Base-by-base conservation (phyloP, 2,888 invertebrate genomes). In the Sphaerophoria rueppellii region DNA sequence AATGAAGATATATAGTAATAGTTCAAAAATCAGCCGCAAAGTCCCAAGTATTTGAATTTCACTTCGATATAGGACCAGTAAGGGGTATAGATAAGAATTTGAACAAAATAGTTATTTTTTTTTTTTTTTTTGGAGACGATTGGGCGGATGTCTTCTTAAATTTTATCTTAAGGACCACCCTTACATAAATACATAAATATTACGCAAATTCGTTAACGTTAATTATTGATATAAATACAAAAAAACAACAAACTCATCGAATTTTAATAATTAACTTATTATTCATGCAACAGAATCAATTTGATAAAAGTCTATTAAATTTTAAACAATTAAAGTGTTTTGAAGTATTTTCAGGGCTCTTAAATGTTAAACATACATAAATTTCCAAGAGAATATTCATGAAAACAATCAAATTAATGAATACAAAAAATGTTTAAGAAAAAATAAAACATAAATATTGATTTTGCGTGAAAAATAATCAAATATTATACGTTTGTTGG, bases 391-490 rank as follows among this genome's bases (percentile, higher is more conserved):
- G 54, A 6, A 11, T 24, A 40, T 24, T 60, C 14, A 57, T 37
- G 14, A 14, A 50, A 50, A 4, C 11, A 9, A 12, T 9, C 46
- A 46, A 4, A 11, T 46, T 46, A 24, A 48, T 4, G 6, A 63
- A 63, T 14, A 5, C n/a, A 3, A 50, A 3, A 50, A 34, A 16
- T 6, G n/a, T 24, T 24, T 24, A 7, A 14, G 3, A 14, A 50
- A 34, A 48, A 35, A 35, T n/a, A 37, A 50, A 52, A 54, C 32
- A 24, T 35, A 4, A 37, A 61, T 32, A 32, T 60, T 1, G 24
- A 54, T 54, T 67, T 52, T 54, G n/a, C 52, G 40, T 43, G 54
- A 35, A 54, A 67, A 54, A 54, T 67, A 37, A 67, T 54, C 54
- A 67, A 67, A 40, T 4, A 67, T 24, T 24, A 2, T 24, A 24